These are phyloP conservation scores for Ryuthela nishihirai DNA, from an alignment of 2,888 invertebrate species.

Conservation along the genomic window DNA sequence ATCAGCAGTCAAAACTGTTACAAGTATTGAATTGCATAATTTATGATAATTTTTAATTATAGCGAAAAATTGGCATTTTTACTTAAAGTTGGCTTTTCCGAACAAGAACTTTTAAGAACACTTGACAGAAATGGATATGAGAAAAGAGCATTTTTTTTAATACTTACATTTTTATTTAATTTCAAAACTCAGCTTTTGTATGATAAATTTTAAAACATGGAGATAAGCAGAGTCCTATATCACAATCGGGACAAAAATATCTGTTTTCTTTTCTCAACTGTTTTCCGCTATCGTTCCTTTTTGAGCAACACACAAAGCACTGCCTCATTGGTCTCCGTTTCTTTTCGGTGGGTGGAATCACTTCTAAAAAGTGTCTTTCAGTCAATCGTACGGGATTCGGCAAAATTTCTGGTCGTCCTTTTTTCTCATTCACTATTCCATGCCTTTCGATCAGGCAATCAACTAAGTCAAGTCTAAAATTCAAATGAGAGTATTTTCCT, in stretches of 20 bases:
- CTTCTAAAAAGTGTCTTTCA: constrained; percentile 11
- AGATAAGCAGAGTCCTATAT: constrained; percentile 2
- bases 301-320: not conserved
- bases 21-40: no score
- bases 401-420: constrained; percentile 1
- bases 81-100: no score
- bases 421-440: not conserved
- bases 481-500: constrained; percentile 3
- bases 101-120: no score
- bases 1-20: no score
- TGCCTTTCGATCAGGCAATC: constrained; percentile 1
- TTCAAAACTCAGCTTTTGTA: constrained; percentile 6
- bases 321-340: constrained; percentile 2
- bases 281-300: constrained; percentile 2
- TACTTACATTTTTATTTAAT: no score
- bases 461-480: constrained; percentile 2
- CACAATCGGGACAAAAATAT: not conserved
- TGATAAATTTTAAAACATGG: constrained; percentile 3
- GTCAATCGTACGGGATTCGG: constrained; percentile 3
- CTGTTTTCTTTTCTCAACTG: not conserved
- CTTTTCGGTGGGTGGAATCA: not conserved
- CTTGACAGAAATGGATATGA: no score
- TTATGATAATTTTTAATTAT: no score
- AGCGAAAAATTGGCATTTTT: no score
- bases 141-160: no score